Conservation (phyloP, 2,888 invertebrate species). For the Halictus quadricinctus region DNA sequence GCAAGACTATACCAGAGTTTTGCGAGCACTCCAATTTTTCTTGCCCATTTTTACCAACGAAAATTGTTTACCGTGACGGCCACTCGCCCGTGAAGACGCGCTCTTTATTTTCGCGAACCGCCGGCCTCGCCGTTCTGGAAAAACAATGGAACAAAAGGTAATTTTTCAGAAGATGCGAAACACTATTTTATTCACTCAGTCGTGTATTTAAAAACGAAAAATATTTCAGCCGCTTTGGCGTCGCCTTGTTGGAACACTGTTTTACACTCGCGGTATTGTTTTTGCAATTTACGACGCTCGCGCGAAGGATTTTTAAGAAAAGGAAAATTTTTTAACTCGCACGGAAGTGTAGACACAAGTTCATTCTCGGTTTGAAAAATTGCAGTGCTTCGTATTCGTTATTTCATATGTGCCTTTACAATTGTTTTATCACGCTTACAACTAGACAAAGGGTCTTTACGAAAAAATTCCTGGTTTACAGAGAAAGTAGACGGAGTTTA, state of each 20-base stretch:
- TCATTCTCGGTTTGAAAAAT: neutral
- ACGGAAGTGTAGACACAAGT: too few relatives aligned
- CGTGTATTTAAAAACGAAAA: neutral
- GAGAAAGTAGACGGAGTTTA: too few relatives aligned
- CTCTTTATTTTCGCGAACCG: neutral
- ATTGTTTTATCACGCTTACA: too few relatives aligned
- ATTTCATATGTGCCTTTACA: too few relatives aligned
- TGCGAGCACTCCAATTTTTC: neutral
- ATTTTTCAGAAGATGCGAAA: neutral
- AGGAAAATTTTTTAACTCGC: too few relatives aligned
- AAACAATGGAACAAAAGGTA: neutral
- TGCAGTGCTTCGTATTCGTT: neutral
- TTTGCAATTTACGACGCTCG: neutral
- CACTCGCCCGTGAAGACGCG: neutral
- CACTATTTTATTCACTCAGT: neutral
- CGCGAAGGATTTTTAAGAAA: neutral
- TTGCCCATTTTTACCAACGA: neutral
- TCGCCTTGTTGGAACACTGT: neutral
- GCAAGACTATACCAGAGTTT: neutral
- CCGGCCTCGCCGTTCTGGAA: neutral
- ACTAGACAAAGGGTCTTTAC: too few relatives aligned
- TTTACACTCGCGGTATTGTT: neutral
- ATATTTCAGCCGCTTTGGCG: neutral
- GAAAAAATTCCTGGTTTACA: too few relatives aligned
- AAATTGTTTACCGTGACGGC: neutral